A percentile compares a stretch with the other conserved stretches of the same genome.
Evolutionary conservation across 2,797 vertebrate genomes (phyloP).

Genomic region (Dermochelys coriacea): DNA sequence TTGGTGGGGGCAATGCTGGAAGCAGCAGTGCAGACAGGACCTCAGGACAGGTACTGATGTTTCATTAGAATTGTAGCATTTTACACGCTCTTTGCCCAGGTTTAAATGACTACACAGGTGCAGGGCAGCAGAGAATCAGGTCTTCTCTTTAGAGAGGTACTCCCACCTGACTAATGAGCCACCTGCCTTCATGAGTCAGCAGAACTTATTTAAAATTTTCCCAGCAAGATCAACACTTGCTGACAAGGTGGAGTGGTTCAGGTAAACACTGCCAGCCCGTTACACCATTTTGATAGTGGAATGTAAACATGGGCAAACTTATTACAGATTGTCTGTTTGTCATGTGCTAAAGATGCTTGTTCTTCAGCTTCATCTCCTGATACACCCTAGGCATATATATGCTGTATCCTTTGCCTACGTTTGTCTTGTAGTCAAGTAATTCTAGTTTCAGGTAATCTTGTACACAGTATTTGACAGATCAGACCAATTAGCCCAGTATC

Average conservation of each 20-base stretch:
- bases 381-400: background rate
- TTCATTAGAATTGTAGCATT: background rate
- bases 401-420: background rate
- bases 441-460: background rate
- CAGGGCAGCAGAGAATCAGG: background rate
- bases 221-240: background rate
- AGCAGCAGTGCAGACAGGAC: background rate
- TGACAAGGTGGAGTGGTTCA: background rate
- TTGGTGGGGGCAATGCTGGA: background rate
- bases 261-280: background rate
- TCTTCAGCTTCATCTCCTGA: background rate
- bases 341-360: background rate
- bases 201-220: background rate
- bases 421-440: background rate
- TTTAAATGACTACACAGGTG: background rate
- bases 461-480: background rate
- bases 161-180: background rate
- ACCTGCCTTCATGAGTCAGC: background rate
- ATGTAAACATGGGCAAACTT: fast-evolving
- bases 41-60: fast-evolving
- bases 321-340: background rate
- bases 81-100: background rate
- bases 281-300: background rate
- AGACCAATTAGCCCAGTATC: background rate
- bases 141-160: background rate